Base-by-base conservation (phyloP, 2,888 invertebrate genomes). In the Catocala sponsa region DNA sequence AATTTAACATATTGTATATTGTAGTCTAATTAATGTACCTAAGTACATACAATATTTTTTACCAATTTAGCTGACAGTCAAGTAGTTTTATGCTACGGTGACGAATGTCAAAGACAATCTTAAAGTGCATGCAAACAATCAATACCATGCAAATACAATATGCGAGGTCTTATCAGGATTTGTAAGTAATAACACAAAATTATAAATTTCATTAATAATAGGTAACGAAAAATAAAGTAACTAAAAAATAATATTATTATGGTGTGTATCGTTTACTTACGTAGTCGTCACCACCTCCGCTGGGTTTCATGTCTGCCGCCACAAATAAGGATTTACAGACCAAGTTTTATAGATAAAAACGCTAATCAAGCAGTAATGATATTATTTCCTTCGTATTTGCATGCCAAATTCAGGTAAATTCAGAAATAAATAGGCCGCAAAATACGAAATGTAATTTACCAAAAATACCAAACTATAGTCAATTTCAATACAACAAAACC, bases 231-330 rank as follows among this genome's bases (percentile, higher is more conserved):
- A 50, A 12, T 25, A 25, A 4, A 25, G 2, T 15, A 15, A n/a
- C n/a, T 15, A 15, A 15, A 2, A 25, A 25, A 25, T 25, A 25
- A 25, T 25, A 25, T 25, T 2, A 2, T n/a, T n/a, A 15, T 2
- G 2, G 25, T 25, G 25, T 25, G 25, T 25, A 25, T 25, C 25
- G 2, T 25, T 10, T 32, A 15, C 92, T 89, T 84, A 94, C 94
- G 81, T 88, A 94, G 76, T 93, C 94, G 76, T 91, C 91, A 70
- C 87, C 91, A 53, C 87, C 88, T 63, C 90, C 91, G 72, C 87
- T 86, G 13, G 92, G 91, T 79, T 91, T 94, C 92, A 94, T 93
- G 68, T 55, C 57, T 63, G 65, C 67, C 41, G 72, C 65, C 63
- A 63, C 64, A 57, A 63, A 54, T 58, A 43, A 2, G 33, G 48